A percentile compares a stretch with the other conserved stretches of the same genome.
Evolutionary conservation across 2,113 vertebrate genomes (phyloP).

Genomic region (Pteronura brasiliensis): DNA sequence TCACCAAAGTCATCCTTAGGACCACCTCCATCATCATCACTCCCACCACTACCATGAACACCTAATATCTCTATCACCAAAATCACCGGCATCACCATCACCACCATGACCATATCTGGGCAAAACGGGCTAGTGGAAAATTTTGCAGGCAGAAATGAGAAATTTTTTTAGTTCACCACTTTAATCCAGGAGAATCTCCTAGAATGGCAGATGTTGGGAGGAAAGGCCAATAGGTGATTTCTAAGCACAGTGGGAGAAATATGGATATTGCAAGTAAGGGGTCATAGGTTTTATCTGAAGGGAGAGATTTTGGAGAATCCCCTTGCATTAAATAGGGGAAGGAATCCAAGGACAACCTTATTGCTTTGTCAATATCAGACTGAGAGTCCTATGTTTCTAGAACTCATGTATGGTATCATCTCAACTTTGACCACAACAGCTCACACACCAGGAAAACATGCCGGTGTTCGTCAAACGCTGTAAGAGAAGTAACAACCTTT

Average conservation of each 20-base stretch:
- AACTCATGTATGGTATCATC: background rate
- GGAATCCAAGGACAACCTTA: background rate
- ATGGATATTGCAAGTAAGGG: background rate
- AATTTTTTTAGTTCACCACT: background rate
- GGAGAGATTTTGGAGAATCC: background rate
- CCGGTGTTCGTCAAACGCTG: background rate
- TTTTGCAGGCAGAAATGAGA: background rate
- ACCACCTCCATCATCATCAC: background rate
- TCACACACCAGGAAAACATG: background rate
- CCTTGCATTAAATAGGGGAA: background rate
- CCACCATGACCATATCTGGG: background rate
- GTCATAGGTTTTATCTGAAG: background rate
- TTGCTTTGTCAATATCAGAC: background rate
- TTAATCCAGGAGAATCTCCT: background rate
- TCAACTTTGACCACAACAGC: background rate
- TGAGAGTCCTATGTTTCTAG: background rate
- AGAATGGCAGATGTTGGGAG: background rate
- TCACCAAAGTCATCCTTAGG: background rate
- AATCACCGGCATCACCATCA: background rate
- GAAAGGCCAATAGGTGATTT: background rate
- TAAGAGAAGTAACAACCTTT: background rate
- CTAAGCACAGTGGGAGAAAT: background rate
- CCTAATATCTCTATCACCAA: background rate
- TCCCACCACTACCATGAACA: too few relatives aligned
- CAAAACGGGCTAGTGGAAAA: background rate